Conservation (phyloP, 2,797 vertebrate genomes). For the Liasis olivaceus region DNA sequence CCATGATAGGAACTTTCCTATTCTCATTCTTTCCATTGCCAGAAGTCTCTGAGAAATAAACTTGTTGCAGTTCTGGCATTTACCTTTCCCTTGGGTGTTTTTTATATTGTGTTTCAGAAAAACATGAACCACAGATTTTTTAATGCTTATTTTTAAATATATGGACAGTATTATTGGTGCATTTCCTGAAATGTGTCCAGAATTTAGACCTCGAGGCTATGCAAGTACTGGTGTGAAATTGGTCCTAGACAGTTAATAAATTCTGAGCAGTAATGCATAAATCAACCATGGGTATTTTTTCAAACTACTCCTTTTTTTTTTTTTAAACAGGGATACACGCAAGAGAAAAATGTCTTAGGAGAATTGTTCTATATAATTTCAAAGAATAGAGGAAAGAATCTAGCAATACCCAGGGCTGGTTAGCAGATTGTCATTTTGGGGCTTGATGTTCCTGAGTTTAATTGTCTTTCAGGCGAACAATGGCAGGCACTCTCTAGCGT, state of each 20-base stretch:
- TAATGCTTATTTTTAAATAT: slow-evolving; percentile 72
- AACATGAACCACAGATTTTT: slow-evolving; percentile 49
- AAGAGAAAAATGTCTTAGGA: slow-evolving; percentile 73
- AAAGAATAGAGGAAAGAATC: slow-evolving; percentile 79
- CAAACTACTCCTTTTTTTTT: slow-evolving; percentile 45
- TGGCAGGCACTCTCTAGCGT: slow-evolving; percentile 84
- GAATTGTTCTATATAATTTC: slow-evolving; percentile 83
- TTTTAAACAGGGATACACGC: slow-evolving; percentile 54
- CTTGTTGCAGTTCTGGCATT: slow-evolving; percentile 60
- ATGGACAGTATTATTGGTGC: slow-evolving; percentile 70
- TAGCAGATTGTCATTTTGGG: slow-evolving; percentile 89
- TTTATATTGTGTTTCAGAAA: slow-evolving; percentile 57
- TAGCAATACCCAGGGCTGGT: slow-evolving; percentile 80
- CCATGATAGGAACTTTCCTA: slow-evolving; percentile 13
- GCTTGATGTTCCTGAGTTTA: slow-evolving; percentile 90
- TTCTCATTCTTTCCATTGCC: not conserved
- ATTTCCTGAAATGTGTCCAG: slow-evolving; percentile 75
- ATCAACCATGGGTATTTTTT: slow-evolving; percentile 76
- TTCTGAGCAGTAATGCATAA: slow-evolving; percentile 81
- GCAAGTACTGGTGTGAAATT: slow-evolving; percentile 70
- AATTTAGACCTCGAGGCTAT: slow-evolving; percentile 75
- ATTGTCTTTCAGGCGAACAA: slow-evolving; percentile 95
- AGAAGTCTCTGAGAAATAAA: slow-evolving; percentile 47
- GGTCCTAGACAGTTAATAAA: slow-evolving; percentile 80
- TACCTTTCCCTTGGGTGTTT: slow-evolving; percentile 54